A percentile compares a stretch with the other conserved stretches of the same genome.
These are phyloP conservation scores for Orchestia grillus DNA, from an alignment of 1,140 invertebrate species.

Conservation along the genomic window DNA sequence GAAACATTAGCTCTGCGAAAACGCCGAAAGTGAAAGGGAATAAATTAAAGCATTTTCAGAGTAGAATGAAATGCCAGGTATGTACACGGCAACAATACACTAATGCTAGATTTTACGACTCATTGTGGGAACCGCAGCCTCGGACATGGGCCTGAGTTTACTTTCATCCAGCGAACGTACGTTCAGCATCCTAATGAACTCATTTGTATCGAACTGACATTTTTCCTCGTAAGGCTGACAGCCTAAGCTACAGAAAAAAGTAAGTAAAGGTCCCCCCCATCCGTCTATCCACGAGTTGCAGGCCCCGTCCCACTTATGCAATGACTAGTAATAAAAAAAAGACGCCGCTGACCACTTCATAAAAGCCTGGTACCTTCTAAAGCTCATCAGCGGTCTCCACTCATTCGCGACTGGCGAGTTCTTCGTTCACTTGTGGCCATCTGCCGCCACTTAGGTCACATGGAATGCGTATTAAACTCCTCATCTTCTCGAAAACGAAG, in stretches of 20 bases:
- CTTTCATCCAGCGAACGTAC: background rate
- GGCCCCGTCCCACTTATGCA: constrained; percentile 7
- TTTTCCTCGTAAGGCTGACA: background rate
- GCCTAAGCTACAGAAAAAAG: background rate
- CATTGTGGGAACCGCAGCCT: background rate
- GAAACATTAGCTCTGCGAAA: background rate
- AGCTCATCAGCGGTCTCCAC: background rate
- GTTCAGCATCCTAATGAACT: background rate
- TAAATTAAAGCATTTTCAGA: background rate
- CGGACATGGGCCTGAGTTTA: background rate
- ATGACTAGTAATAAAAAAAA: background rate
- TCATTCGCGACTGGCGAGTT: background rate
- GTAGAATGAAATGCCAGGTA: background rate
- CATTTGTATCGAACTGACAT: background rate
- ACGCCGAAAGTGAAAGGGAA: background rate
- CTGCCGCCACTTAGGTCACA: background rate
- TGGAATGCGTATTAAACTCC: background rate
- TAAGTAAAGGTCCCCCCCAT: background rate
- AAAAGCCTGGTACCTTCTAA: background rate
- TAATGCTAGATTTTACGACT: background rate
- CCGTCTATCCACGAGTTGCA: background rate
- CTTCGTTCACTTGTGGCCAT: background rate
- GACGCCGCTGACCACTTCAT: background rate
- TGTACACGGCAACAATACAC: background rate
- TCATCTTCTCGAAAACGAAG: background rate